These are phyloP conservation scores for Drosophila chauvacae DNA, from an alignment of 1,140 invertebrate species.

Conservation along the genomic window DNA sequence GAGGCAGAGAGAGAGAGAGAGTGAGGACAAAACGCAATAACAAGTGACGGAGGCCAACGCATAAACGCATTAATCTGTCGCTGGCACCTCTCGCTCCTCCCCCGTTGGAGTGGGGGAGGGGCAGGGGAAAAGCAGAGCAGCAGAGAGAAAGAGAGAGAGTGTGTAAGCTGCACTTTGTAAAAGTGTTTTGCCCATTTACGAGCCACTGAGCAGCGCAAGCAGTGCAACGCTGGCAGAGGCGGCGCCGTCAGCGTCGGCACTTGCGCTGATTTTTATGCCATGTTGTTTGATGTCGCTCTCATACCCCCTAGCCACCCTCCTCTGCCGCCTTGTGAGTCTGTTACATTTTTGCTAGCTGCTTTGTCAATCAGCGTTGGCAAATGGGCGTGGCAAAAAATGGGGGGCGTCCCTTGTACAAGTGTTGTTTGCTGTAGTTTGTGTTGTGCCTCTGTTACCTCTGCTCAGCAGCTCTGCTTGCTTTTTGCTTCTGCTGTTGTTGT, in stretches of 20 bases:
- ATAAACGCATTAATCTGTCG: slow-evolving; percentile 53
- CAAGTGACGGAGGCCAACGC: slow-evolving; percentile 31
- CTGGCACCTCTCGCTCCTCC: slow-evolving; percentile 4
- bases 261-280: slow-evolving; percentile 71
- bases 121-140: not conserved
- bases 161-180: slow-evolving; percentile 72
- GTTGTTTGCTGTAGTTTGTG: slow-evolving; percentile 63
- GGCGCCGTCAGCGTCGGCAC: slow-evolving; percentile 25
- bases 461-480: not conserved
- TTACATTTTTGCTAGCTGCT: slow-evolving; percentile 43
- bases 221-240: slow-evolving; percentile 33
- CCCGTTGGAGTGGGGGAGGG: not conserved
- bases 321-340: slow-evolving; percentile 16
- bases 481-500: slow-evolving; percentile 11
- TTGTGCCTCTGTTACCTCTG: slow-evolving; percentile 38
- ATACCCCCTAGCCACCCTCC: not conserved
- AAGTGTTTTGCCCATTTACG: slow-evolving; percentile 82
- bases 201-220: slow-evolving; percentile 60
- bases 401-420: slow-evolving; percentile 60
- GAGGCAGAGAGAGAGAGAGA: slow-evolving; percentile 1
- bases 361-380: slow-evolving; percentile 73
- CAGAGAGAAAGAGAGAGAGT: slow-evolving; percentile 1
- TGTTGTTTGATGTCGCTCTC: slow-evolving; percentile 72
- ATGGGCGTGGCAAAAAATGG: slow-evolving; percentile 50
- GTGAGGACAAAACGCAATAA: slow-evolving; percentile 9